Evolutionary conservation across 2,797 vertebrate species (phyloP).

Genomic region (Rhinella marina): DNA sequence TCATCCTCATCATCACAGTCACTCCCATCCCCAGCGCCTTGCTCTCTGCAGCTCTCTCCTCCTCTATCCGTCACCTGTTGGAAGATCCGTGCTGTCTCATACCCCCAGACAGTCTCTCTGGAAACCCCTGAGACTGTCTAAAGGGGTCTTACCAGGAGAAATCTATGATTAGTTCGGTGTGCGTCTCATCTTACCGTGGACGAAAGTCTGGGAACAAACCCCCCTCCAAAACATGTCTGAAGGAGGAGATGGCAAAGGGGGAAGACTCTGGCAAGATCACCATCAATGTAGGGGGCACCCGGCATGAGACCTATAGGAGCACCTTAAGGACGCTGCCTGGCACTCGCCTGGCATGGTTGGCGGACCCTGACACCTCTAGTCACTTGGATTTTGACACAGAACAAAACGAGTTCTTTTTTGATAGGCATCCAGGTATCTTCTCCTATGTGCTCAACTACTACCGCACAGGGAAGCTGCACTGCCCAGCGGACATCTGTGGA

Average conservation of each 20-base stretch:
- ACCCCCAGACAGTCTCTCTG: constrained; percentile 71
- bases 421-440: constrained; percentile 95
- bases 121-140: constrained; percentile 70
- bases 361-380: constrained; percentile 83
- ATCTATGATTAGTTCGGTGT: constrained; percentile 99
- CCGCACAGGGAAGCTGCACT: constrained; percentile 96
- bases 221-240: constrained; percentile 97
- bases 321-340: constrained; percentile 93
- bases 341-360: constrained; percentile 93
- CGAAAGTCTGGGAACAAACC: constrained; percentile 98
- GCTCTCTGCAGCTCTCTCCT: constrained; percentile 36
- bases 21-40: background rate
- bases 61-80: constrained; percentile 37
- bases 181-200: constrained; percentile 98
- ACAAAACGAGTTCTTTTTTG: constrained; percentile 90
- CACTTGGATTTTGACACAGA: constrained; percentile 77
- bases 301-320: constrained; percentile 97
- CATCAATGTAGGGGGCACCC: constrained; percentile 95
- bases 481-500: constrained; percentile 96
- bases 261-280: constrained; percentile 95
- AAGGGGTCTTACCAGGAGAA: constrained; percentile 74
- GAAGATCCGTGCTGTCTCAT: constrained; percentile 25
- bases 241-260: constrained; percentile 94
- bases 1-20: constrained; percentile 21
- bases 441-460: constrained; percentile 98